Evolutionary conservation across 2,797 vertebrate genomes (phyloP).

Genomic region (Gorsachius magnificus): DNA sequence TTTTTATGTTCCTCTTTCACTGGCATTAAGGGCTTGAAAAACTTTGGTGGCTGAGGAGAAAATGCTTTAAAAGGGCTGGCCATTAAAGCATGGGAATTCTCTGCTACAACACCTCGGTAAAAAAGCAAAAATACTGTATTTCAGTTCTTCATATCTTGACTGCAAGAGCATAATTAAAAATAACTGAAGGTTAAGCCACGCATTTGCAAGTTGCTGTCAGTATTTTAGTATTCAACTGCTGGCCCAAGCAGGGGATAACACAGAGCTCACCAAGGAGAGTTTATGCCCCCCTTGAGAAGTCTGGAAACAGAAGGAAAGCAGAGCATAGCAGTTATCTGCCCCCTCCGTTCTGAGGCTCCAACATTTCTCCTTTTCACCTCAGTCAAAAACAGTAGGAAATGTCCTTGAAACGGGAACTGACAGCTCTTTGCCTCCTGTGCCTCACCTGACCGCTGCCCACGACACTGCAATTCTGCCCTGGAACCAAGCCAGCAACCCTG

Average conservation of each 20-base stretch:
- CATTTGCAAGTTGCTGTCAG: background rate
- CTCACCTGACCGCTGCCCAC: background rate
- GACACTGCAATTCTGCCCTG: background rate
- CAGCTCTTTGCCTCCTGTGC: background rate
- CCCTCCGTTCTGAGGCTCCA: background rate
- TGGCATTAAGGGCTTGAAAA: constrained; percentile 95
- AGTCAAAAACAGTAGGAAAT: background rate
- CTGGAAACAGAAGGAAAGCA: background rate
- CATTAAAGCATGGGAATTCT: constrained; percentile 86
- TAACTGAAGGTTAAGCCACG: background rate
- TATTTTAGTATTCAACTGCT: background rate
- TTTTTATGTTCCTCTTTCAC: constrained; percentile 93
- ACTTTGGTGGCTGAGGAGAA: constrained; percentile 93
- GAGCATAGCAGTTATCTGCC: background rate
- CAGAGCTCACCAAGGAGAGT: background rate
- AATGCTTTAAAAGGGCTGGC: constrained; percentile 93
- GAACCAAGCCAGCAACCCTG: background rate
- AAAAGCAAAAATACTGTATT: background rate
- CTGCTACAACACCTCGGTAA: constrained; percentile 78
- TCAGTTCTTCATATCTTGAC: background rate
- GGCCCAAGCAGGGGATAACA: background rate
- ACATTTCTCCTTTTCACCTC: background rate
- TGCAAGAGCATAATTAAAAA: background rate
- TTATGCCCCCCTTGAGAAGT: background rate
- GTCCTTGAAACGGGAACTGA: background rate